These are phyloP conservation scores for Oreocharis arfaki DNA, from an alignment of 2,113 vertebrate genomes.

Conservation along the genomic window DNA sequence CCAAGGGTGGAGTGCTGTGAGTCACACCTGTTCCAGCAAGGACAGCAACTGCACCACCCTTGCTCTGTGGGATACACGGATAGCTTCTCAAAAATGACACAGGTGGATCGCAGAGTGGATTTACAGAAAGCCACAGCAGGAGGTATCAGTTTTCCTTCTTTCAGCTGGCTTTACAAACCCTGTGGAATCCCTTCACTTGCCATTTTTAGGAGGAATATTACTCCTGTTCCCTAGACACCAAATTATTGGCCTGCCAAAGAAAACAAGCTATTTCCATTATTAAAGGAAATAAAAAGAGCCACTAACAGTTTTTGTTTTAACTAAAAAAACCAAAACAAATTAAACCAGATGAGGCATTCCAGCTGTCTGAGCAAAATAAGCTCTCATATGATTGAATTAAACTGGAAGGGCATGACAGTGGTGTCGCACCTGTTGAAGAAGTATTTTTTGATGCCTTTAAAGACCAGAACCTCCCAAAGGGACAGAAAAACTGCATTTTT, in stretches of 20 bases:
- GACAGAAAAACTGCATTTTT: neutral
- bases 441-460: neutral
- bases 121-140: neutral
- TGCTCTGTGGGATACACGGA: neutral
- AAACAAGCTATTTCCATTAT: neutral
- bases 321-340: neutral
- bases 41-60: neutral
- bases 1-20: neutral
- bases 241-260: neutral
- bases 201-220: neutral
- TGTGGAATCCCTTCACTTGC: neutral
- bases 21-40: neutral
- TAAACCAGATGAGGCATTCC: neutral
- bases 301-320: neutral
- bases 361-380: neutral
- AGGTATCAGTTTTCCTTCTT: neutral
- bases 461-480: neutral
- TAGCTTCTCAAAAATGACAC: neutral
- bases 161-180: neutral
- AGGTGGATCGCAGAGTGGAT: neutral
- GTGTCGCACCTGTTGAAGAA: neutral
- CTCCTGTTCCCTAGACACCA: neutral
- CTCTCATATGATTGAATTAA: neutral
- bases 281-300: neutral
- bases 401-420: neutral